These are phyloP conservation scores for Microchrysa polita DNA, from an alignment of 2,888 invertebrate genomes.

Conservation along the genomic window DNA sequence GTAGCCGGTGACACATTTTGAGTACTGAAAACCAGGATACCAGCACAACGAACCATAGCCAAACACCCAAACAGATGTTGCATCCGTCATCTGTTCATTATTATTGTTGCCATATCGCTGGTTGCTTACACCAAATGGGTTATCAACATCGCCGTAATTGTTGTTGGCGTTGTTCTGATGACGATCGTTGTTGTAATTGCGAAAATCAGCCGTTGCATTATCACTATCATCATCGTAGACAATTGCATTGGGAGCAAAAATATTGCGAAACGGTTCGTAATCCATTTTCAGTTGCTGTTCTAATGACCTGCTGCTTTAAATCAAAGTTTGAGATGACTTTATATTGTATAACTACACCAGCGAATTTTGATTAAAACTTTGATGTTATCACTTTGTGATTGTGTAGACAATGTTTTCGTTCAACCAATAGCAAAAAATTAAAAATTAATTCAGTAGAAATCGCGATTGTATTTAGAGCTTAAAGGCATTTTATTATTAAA, in stretches of 20 bases:
- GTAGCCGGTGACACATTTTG: constrained; percentile 82
- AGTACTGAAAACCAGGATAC: constrained; percentile 91
- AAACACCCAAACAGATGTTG: constrained; percentile 81
- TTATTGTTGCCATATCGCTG: neutral
- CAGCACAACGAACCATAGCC: constrained; percentile 96
- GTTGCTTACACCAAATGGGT: neutral
- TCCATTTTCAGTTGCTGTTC: constrained; percentile 1
- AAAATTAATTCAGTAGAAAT: too few relatives aligned
- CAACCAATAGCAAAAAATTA: too few relatives aligned
- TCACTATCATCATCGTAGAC: constrained; percentile 3
- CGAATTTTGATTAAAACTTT: neutral
- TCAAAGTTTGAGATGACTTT: neutral
- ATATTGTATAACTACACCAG: neutral
- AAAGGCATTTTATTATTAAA: too few relatives aligned
- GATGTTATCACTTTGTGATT: neutral
- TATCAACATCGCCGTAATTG: neutral
- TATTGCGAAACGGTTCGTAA: constrained; percentile 31
- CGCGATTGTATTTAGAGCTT: too few relatives aligned
- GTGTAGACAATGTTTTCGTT: too few relatives aligned
- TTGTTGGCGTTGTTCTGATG: constrained; percentile 2
- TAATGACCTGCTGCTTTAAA: neutral
- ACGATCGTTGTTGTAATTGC: constrained; percentile 1
- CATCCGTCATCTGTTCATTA: constrained; percentile 40
- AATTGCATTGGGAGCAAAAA: neutral
- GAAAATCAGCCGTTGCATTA: constrained; percentile 8